phyloP scores from a whole-genome alignment of 2,888 invertebrate species.

The Notocelia uddmanniana region DNA sequence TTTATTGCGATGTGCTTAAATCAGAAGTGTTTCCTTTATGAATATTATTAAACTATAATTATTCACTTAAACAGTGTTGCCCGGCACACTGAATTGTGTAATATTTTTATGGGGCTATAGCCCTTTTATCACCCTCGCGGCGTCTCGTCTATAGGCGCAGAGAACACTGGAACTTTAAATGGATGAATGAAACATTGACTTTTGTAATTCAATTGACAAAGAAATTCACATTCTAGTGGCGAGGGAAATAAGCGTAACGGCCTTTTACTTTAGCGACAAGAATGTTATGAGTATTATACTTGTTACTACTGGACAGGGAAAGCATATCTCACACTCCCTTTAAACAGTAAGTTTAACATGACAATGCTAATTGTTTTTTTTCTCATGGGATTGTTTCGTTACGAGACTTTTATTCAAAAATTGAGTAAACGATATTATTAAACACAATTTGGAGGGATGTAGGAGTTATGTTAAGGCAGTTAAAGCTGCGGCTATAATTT shows the following conservation, averaged over 20 bases:
- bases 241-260: not conserved
- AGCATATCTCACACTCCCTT: conserved; percentile 6
- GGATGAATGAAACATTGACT: conserved; percentile 20
- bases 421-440: conserved; percentile 33
- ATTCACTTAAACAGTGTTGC: conserved; percentile 43
- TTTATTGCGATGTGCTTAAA: conserved; percentile 43
- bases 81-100: conserved; percentile 24
- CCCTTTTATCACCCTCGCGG: conserved; percentile 23
- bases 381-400: conserved; percentile 35
- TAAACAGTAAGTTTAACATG: conserved; percentile 10
- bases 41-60: conserved; percentile 45
- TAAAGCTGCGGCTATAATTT: conserved; percentile 35
- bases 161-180: conserved; percentile 6
- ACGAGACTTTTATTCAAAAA: conserved; percentile 24
- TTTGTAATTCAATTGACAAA: conserved; percentile 16
- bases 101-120: conserved; percentile 41
- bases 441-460: conserved; percentile 34
- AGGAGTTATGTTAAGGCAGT: conserved; percentile 13
- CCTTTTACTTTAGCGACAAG: not conserved
- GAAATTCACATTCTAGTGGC: not conserved
- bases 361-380: conserved; percentile 30
- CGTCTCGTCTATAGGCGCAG: not conserved
- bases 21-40: conserved; percentile 43
- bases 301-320: not conserved
- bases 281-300: not conserved